Conservation (phyloP, 2,797 vertebrate species). For the Sardinella longiceps region DNA sequence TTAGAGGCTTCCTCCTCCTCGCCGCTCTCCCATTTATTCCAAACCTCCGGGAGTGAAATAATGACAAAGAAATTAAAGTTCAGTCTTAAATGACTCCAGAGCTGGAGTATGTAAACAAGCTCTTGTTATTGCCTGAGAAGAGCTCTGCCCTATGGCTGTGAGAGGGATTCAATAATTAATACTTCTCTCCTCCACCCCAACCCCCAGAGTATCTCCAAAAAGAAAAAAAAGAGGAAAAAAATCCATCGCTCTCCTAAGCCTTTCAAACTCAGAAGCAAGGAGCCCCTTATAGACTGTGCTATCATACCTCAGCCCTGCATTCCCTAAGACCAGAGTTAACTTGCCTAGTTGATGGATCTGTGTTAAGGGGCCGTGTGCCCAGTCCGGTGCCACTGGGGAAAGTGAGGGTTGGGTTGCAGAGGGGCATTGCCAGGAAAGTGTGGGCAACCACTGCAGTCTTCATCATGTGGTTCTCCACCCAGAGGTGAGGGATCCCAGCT, state of each 20-base stretch:
- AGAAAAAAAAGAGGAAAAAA: neutral
- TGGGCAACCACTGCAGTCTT: neutral
- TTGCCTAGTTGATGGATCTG: neutral
- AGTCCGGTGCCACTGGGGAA: neutral
- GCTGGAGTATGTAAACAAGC: constrained; percentile 58
- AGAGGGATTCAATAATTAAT: constrained; percentile 12
- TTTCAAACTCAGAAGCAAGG: neutral
- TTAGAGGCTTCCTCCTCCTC: constrained; percentile 40
- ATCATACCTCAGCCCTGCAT: neutral
- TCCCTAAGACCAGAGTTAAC: neutral
- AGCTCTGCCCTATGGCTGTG: constrained; percentile 37
- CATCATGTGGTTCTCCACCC: neutral
- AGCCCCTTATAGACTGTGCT: neutral
- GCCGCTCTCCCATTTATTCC: constrained; percentile 47
- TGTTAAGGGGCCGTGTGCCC: neutral
- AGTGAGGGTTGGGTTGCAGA: neutral
- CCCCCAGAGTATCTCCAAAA: neutral
- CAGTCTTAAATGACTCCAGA: constrained; percentile 42
- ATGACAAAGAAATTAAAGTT: constrained; percentile 55
- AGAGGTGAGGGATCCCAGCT: neutral
- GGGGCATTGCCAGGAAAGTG: neutral
- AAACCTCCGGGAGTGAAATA: constrained; percentile 50
- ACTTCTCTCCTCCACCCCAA: neutral
- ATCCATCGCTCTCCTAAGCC: constrained; percentile 9
- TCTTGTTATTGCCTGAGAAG: constrained; percentile 60